These are phyloP conservation scores for Drosophila merina DNA, from an alignment of 2,888 invertebrate genomes.

Conservation along the genomic window DNA sequence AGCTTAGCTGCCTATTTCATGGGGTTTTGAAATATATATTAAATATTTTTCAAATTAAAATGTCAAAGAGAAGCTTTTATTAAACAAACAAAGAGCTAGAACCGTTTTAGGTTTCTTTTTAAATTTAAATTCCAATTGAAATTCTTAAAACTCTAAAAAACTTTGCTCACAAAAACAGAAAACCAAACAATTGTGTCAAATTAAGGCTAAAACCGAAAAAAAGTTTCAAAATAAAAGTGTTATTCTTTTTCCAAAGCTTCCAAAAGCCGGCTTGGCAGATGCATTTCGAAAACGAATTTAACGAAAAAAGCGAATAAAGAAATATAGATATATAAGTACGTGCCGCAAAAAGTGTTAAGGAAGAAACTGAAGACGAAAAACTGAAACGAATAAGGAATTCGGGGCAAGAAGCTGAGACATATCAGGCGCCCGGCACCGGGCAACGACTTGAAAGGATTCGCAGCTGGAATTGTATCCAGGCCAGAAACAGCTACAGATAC, in stretches of 20 bases:
- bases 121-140: background rate
- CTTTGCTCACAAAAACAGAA: slow-evolving; percentile 11
- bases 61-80: background rate
- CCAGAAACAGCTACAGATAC: slow-evolving; percentile 8
- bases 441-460: slow-evolving; percentile 65
- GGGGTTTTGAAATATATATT: background rate
- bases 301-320: slow-evolving; percentile 23
- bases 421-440: slow-evolving; percentile 12
- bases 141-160: background rate
- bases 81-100: background rate
- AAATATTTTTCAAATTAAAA: background rate
- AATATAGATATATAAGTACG: slow-evolving; percentile 27
- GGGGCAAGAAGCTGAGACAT: slow-evolving; percentile 15
- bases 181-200: slow-evolving; percentile 1
- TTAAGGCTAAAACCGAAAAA: slow-evolving; percentile 6
- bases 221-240: slow-evolving; percentile 21
- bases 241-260: slow-evolving; percentile 13
- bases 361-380: background rate
- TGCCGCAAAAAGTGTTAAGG: slow-evolving; percentile 32
- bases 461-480: slow-evolving; percentile 53
- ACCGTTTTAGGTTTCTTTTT: background rate
- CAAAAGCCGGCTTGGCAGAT: slow-evolving; percentile 10
- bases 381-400: slow-evolving; percentile 11
- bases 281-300: slow-evolving; percentile 28
- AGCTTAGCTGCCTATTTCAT: background rate